Percentiles rank a stretch among this genome's conserved stretches.
These are phyloP conservation scores for Pangasianodon gigas DNA, from an alignment of 2,113 vertebrate genomes.

Conservation along the genomic window DNA sequence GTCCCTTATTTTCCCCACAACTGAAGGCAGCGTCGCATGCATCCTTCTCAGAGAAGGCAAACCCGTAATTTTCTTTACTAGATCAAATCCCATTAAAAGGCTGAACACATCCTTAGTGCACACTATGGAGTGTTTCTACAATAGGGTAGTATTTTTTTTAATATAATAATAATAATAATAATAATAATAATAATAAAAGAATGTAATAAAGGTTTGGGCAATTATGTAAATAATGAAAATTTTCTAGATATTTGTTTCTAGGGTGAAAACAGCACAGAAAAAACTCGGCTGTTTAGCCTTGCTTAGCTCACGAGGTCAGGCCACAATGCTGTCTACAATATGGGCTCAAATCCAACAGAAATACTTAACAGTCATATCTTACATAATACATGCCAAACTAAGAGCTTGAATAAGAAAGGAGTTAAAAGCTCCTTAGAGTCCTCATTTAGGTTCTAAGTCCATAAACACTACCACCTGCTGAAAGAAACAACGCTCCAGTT, in stretches of 20 bases:
- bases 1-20: constrained; percentile 16
- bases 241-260: not conserved
- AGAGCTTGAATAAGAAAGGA: not conserved
- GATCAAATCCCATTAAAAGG: not conserved
- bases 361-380: not conserved
- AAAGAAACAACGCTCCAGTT: constrained; percentile 6
- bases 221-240: not conserved
- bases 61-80: constrained; percentile 19
- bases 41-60: not conserved
- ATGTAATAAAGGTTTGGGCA: not conserved
- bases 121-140: not conserved
- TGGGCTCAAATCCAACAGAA: not conserved
- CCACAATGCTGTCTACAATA: not conserved
- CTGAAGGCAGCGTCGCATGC: not conserved
- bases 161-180: too few species aligned
- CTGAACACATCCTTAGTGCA: not conserved
- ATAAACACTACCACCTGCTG: constrained; percentile 28
- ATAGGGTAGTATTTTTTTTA: not conserved
- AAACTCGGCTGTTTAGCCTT: not conserved
- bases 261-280: not conserved
- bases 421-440: not conserved
- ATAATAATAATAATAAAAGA: not conserved
- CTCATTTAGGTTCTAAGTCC: not conserved
- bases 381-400: not conserved
- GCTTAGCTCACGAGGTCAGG: not conserved